Conservation (phyloP, 2,113 vertebrate species). For the Thryonomys swinderianus region DNA sequence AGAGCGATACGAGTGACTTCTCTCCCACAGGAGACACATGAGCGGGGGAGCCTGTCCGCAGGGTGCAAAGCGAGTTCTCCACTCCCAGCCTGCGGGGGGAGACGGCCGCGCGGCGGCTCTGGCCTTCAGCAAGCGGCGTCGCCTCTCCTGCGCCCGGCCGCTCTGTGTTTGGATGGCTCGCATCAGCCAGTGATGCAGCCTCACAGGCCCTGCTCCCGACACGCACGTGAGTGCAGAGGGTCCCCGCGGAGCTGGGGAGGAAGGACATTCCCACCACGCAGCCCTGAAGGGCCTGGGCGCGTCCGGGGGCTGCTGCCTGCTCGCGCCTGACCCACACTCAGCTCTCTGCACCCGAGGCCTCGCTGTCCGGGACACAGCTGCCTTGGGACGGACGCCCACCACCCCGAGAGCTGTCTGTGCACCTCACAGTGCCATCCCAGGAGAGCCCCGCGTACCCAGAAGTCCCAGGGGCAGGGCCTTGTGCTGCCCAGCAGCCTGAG, state of each 20-base stretch:
- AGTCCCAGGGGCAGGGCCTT: neutral
- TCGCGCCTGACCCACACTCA: neutral
- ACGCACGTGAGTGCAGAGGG: neutral
- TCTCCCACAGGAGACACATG: neutral
- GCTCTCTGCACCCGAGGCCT: neutral
- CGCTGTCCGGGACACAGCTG: neutral
- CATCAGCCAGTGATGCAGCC: too few relatives aligned
- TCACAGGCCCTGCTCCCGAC: accelerated
- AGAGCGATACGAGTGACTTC: accelerated
- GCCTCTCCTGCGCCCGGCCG: too few relatives aligned
- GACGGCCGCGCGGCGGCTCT: neutral
- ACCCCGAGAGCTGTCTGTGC: neutral
- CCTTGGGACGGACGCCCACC: neutral
- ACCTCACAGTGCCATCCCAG: neutral
- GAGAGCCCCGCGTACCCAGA: neutral
- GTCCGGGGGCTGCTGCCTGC: neutral
- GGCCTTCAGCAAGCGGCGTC: neutral
- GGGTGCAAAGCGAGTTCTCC: neutral
- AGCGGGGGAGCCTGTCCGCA: neutral
- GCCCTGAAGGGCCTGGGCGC: neutral
- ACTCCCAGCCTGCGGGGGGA: neutral
- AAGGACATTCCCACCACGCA: neutral
- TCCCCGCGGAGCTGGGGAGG: neutral
- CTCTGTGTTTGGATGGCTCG: neutral
- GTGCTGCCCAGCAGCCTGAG: neutral